Evolutionary conservation across 2,113 vertebrate species (phyloP), one percentile per base, ranked within the genome.

Genomic region (Dipodomys ordii): DNA sequence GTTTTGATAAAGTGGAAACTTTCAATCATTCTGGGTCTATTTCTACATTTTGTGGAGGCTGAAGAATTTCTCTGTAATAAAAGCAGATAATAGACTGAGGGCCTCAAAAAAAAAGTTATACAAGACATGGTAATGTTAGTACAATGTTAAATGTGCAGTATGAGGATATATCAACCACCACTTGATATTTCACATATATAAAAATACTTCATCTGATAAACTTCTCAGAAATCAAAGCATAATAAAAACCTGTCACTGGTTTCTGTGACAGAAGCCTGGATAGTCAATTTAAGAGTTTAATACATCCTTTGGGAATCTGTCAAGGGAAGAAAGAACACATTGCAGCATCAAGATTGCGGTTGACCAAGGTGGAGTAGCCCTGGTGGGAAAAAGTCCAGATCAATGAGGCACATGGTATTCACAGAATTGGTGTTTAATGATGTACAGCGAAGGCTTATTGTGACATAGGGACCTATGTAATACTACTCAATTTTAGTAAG

Each of bases 251-350:
- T 73, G 49, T 94, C 71, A 30, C 30, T 69, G 32, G 94, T 35
- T 86, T 79, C 62, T 53, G 1, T 79, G 84, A 23, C 65, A 90
- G 64, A 94, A 28, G 89, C 53, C 35, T 77, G 57, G 46, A 18
- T 64, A 81, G n/a, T 94, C 72, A 81, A 53, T 92, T 92, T 30
- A 81, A 49, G 1, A 91, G 5, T 19, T 23, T 90, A 91, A 71
- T 46, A 28, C 11, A 53, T 85, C 77, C 83, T 93, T 87, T 86
- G 82, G 87, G 69, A 78, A 84, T 87, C 77, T 95, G 25, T 67
- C 91, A 89, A 81, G 15, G n/a, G 67, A 92, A 86, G 76, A 65
- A 27, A 62, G 7, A 71, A 44, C n/a, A 73, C 78, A 87, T 0
- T 27, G 27, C 7, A 62, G 19, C 25, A 1, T 57, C 35, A 68